phyloP scores from a whole-genome alignment of 2,888 invertebrate genomes.

The Cataglyphis livida region DNA sequence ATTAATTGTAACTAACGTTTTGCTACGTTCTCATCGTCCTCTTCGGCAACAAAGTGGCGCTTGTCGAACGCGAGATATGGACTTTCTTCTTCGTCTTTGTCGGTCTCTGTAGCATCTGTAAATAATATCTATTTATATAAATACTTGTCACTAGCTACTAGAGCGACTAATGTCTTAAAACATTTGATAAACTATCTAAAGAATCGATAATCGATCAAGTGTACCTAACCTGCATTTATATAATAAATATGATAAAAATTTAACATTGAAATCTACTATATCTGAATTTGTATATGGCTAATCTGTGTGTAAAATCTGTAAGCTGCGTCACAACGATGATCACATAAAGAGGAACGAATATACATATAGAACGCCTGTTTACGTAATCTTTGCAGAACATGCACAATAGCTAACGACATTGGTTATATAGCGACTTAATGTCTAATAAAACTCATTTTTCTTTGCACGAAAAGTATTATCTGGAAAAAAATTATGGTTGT shows the following conservation, averaged over 20 bases:
- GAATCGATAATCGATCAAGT: conserved; percentile 22
- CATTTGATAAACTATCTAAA: background rate
- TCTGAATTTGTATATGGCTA: background rate
- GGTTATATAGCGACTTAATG: conserved; percentile 4
- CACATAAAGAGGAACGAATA: background rate
- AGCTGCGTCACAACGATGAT: conserved; percentile 15
- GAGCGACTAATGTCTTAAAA: conserved; percentile 22
- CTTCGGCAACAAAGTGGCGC: conserved; percentile 26
- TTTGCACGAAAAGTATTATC: background rate
- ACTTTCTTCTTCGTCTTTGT: conserved; percentile 68
- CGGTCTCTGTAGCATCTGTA: conserved; percentile 75
- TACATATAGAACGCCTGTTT: conserved; percentile 1
- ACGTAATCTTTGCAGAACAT: conserved; percentile 15
- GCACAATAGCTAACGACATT: conserved; percentile 9
- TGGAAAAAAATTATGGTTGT: background rate
- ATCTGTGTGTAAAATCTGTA: background rate
- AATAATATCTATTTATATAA: conserved; percentile 61
- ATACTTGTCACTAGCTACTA: background rate
- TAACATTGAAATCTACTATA: conserved; percentile 11
- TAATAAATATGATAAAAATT: conserved; percentile 36
- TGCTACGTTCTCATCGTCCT: conserved; percentile 27
- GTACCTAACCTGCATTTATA: conserved; percentile 56
- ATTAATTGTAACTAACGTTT: conserved; percentile 39
- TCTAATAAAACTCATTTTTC: conserved; percentile 26
- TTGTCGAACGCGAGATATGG: conserved; percentile 35